Evolutionary conservation across 2,113 vertebrate species (phyloP), one percentile per base, ranked within the genome.

Genomic region (Stegastes partitus): DNA sequence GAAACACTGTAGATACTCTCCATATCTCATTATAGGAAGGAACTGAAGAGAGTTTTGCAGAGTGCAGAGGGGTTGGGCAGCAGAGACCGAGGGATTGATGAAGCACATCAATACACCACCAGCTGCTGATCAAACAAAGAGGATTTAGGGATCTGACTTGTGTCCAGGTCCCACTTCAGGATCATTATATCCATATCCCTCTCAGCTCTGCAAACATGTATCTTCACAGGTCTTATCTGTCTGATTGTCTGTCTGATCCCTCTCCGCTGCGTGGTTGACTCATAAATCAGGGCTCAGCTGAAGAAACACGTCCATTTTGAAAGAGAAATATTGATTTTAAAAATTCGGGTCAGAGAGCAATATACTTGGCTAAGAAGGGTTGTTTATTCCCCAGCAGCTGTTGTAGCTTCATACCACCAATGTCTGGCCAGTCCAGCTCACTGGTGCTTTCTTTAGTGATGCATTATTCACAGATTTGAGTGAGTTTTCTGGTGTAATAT

Each of bases 121-220:
- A 37, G 39, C 26, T 64, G 25, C 50, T 65, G 16, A 37, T 50
- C 45, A 28, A 55, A 64, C 39, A 14, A 45, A 68, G 14, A 57
- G 8, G 61, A 26, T 65, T 42, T 26, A 51, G 45, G n/a, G 51
- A 65, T 57, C 39, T 0, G 11, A 49, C 57, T 51, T 61, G 37
- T 61, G 23, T 77, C 23, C 11, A 67, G 11, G 16, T 55, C 23
- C 16, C 50, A 39, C 11, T 55, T 44, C 39, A 39, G 37, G 18
- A 55, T 18, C 51, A 0, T 68, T 25, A 37, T 68, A 25, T 11
- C 12, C 19, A 45, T 1, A 56, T 74, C 34, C 55, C 22, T 18
- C n/a, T 55, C 22, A 68, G 23, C 37, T 44, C 66, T 68, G 66
- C 22, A 68, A 44, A 56, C 66, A 45, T 47, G 42, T 10, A 39